Evolutionary conservation across 2,797 vertebrate species (phyloP).

Genomic region (Eulemur rubriventer): DNA sequence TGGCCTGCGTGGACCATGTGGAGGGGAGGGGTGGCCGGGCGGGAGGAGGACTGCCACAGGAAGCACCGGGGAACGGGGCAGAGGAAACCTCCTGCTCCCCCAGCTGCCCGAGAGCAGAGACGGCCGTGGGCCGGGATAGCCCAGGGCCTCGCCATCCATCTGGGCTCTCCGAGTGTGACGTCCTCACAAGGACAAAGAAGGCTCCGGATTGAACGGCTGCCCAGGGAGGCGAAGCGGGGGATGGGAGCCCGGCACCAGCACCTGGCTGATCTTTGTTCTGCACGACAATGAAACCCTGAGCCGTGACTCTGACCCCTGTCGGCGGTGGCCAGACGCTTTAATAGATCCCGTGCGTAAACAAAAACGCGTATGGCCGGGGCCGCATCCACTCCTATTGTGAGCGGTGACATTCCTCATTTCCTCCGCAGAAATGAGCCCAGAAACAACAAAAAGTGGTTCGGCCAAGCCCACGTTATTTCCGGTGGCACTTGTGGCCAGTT

Average conservation of each 20-base stretch:
- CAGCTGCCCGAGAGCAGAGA: not conserved
- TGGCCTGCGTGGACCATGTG: rapidly evolving
- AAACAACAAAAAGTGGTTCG: not conserved
- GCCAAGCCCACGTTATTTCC: not conserved
- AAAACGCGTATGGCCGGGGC: rapidly evolving
- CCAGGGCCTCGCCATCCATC: not conserved
- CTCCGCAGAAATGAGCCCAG: not conserved
- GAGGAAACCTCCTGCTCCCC: too few relatives aligned
- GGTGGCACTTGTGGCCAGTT: not conserved
- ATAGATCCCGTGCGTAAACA: constrained; percentile 26
- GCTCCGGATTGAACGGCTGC: not conserved
- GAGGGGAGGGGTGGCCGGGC: not conserved
- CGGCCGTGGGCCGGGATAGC: not conserved
- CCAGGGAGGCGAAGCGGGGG: rapidly evolving
- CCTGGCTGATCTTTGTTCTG: not conserved
- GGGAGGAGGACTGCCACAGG: not conserved
- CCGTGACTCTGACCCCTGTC: not conserved
- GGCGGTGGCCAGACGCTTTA: not conserved
- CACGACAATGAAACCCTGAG: not conserved
- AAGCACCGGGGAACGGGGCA: rapidly evolving
- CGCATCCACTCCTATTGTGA: rapidly evolving
- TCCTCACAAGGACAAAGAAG: not conserved
- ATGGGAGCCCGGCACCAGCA: rapidly evolving
- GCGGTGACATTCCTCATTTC: not conserved
- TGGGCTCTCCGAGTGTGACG: not conserved